A percentile compares a stretch with the other conserved stretches of the same genome.
Evolutionary conservation across 2,113 vertebrate genomes (phyloP).

Genomic region (Esox niger): DNA sequence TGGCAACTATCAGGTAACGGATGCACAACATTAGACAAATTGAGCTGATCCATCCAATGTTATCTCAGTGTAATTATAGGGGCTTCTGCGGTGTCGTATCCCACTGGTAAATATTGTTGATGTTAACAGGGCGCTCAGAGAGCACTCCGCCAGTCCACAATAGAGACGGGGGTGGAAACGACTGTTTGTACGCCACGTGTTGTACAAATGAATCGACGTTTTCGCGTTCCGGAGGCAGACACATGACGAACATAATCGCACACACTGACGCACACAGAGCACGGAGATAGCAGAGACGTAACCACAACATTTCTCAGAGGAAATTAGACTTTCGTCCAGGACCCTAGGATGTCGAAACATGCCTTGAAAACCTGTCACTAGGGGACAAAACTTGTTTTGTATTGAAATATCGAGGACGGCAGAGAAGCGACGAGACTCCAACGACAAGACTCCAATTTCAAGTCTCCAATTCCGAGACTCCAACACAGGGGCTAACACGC

Average conservation of each 20-base stretch:
- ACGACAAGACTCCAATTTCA: no score
- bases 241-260: conserved; percentile 20
- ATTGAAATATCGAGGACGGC: no score
- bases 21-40: no score
- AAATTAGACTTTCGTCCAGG: no score
- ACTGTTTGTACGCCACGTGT: conserved; percentile 46
- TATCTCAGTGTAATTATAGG: conserved; percentile 54
- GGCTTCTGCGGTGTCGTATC: conserved; percentile 32
- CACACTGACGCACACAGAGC: neutral
- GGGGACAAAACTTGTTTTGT: no score
- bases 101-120: conserved; percentile 37
- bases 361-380: no score
- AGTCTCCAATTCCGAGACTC: no score
- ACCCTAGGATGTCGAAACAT: no score
- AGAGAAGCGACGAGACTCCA: no score
- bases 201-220: conserved; percentile 36
- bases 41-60: conserved; percentile 49
- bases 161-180: conserved; percentile 39
- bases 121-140: conserved; percentile 29
- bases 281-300: no score
- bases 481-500: no score
- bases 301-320: no score
- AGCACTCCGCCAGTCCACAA: conserved; percentile 29
- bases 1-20: neutral
- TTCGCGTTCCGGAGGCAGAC: conserved; percentile 7